Base-by-base conservation (phyloP, 1,140 invertebrate genomes). In the Metopolophium dirhodum region DNA sequence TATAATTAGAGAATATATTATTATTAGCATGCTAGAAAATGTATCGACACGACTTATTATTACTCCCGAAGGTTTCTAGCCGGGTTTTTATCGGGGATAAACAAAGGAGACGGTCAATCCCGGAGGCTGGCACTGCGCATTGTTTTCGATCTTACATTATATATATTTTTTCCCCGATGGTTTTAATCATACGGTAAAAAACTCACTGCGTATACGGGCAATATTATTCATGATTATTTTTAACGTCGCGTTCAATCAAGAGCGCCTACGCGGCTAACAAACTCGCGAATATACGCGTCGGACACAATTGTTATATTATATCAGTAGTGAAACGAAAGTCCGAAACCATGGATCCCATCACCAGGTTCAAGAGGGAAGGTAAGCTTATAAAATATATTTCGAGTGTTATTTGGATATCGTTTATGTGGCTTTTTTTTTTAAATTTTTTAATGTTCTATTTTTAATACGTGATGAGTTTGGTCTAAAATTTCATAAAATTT, bases 301-400 rank as follows among this genome's bases (percentile, higher is more conserved):
- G 47, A 54, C 85, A 87, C 45, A 87, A 47, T 23, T 41, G 41
- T 41, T 86, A 86, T 87, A 87, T 35, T 9, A 49, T 8, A 51
- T 47, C 68, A 68, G 90, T 82, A 92, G 77, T 83, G 91, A 77
- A 92, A n/a, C 77, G 47, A 11, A 92, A 92, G 45, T 82, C 41
- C 77, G 68, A n/a, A 92, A 92, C 68, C 91, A 92, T 92, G 91
- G 91, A 47, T 77, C 91, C 47, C 77, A 30, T 35, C 45, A 30
- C 9, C 57, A 83, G 91, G 47, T 54, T 35, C 47, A 85, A 82
- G 18, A 92, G 91, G 91, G 91, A 92, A 92, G 68, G 91, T 92
- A 92, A 92, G 77, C n/a, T 85, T 77, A 18, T 77, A 77, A n/a
- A 77, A 41, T 83, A 41, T 85, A 45, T 85, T 85, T 45, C 7